Evolutionary conservation across 2,888 invertebrate species (phyloP), one percentile per base, ranked within the genome.

Genomic region (Amblyteles armatorius): DNA sequence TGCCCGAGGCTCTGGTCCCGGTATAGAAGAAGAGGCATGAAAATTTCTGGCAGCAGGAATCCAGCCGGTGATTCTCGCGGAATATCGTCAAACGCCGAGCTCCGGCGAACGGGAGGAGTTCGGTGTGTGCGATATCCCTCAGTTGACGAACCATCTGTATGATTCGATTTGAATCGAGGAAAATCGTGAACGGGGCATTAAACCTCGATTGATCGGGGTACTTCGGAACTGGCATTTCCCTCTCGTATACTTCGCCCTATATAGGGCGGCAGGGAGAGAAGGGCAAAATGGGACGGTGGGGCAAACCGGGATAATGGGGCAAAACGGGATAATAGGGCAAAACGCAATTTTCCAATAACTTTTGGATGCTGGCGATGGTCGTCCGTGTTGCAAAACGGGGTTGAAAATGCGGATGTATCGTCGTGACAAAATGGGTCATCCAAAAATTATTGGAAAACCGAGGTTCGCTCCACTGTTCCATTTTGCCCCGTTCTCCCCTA

Each of bases 101-200:
- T 57, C 29, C 40, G 22, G 60, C 60, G 52, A 40, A 40, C 40
- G 57, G 40, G 44, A 44, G 3, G 5, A 26, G 57, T 9, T 11
- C 57, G 22, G 22, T 57, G 57, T 57, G 57, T 60, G 57, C 73
- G 73, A 73, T 73, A 73, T 73, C 57, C 16, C n/a, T 73, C 73
- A n/a, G 73, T 44, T 9, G 13, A 67, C 57, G 67, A 68, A 55
- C n/a, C 67, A 52, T 22, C 26, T 67, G 77, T 67, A 68, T 77
- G 68, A 77, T 77, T 77, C 55, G 68, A 77, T 77, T 77, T 68
- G 67, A 68, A 77, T 77, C 77, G 67, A 6, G 29, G 65, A 36
- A 65, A 55, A 67, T 67, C 65, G 68, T 68, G 67, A 68, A 57
- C 77, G 67, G 57, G 33, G 55, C 68, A 68, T 77, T 77, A 68